phyloP scores from a whole-genome alignment of 2,888 invertebrate species.

The Bugulina stolonifera region DNA sequence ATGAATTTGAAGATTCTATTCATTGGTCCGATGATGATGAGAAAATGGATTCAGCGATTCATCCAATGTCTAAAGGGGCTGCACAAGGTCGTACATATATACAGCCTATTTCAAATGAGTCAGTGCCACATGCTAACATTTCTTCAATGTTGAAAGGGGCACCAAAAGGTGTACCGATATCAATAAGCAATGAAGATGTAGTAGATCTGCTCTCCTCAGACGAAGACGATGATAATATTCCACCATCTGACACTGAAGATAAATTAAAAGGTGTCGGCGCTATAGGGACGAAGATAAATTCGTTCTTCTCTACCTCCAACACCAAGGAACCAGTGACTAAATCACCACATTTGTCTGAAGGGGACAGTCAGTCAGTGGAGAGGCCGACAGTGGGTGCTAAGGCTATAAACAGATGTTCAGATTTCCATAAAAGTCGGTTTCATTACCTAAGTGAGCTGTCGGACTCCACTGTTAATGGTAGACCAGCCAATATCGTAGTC shows the following conservation, averaged over 20 bases:
- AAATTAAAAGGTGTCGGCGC: background rate
- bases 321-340: background rate
- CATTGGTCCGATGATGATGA: background rate
- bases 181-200: background rate
- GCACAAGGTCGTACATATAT: too few relatives aligned
- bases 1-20: background rate
- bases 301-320: too few relatives aligned
- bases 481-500: too few relatives aligned
- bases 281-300: too few relatives aligned
- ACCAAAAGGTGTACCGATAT: background rate
- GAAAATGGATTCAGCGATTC: background rate
- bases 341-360: background rate
- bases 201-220: slow-evolving; percentile 11
- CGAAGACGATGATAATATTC: background rate
- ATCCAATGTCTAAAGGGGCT: too few relatives aligned
- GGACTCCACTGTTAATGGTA: too few relatives aligned
- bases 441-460: slow-evolving; percentile 16
- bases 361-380: background rate
- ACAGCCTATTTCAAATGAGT: background rate
- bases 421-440: background rate
- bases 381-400: background rate
- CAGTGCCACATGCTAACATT: background rate
- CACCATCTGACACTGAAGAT: background rate
- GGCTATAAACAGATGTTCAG: background rate
- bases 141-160: background rate